phyloP scores from a whole-genome alignment of 2,888 invertebrate species.

The Ochropacha duplaris region DNA sequence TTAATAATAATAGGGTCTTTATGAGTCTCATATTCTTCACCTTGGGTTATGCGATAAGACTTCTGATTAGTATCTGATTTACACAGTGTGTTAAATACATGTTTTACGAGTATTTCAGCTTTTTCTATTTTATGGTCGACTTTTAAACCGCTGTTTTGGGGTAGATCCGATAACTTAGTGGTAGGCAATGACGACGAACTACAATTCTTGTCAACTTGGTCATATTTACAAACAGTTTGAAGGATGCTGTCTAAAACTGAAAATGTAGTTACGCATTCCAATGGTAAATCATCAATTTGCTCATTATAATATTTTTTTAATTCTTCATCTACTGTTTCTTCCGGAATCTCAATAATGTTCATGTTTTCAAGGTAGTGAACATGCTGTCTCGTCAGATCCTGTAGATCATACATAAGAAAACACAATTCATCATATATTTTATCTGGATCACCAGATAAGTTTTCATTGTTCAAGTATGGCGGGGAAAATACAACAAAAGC shows the following conservation, averaged over 20 bases:
- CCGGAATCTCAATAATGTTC: conserved; percentile 59
- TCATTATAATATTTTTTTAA: conserved; percentile 41
- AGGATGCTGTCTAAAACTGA: conserved; percentile 64
- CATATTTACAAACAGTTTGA: conserved; percentile 43
- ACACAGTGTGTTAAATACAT: conserved; percentile 59
- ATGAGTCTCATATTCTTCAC: conserved; percentile 63
- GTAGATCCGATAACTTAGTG: conserved; percentile 31
- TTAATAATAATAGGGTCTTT: conserved; percentile 62
- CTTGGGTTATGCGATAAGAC: conserved; percentile 61
- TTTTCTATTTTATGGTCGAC: conserved; percentile 38
- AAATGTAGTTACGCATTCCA: conserved; percentile 64
- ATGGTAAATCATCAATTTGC: conserved; percentile 50
- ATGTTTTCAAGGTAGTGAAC: conserved; percentile 72
- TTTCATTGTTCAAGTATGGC: conserved; percentile 58
- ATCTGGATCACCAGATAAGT: conserved; percentile 55
- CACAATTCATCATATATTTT: conserved; percentile 79
- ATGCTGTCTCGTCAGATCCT: conserved; percentile 78
- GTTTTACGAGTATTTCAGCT: conserved; percentile 53
- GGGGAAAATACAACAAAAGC: conserved; percentile 71
- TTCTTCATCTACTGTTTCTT: conserved; percentile 30
- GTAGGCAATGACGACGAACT: conserved; percentile 44
- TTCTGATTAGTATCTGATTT: conserved; percentile 53
- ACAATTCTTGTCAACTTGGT: conserved; percentile 28
- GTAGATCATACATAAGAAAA: conserved; percentile 77
- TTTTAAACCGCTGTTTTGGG: conserved; percentile 12